Evolutionary conservation across 2,797 vertebrate genomes (phyloP), one percentile per base, ranked within the genome.

Genomic region (Peromyscus nudipes): DNA sequence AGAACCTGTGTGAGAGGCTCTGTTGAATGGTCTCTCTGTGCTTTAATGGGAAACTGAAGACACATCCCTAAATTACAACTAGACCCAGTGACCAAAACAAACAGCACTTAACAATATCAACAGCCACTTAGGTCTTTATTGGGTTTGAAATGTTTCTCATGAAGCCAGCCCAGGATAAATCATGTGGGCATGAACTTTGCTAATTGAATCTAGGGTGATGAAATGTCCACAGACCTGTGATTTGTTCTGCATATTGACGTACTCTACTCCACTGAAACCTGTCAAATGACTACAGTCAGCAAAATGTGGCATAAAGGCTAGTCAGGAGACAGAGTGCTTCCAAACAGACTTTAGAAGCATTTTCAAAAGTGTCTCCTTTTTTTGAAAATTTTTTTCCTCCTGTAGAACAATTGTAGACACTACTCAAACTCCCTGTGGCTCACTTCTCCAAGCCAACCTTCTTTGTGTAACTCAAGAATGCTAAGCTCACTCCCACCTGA

Each of bases 211-310:
- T n/a, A 84, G 46, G n/a, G 64, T 64, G 91, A 92, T 84, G 86
- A 95, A 92, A 96, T 86, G 75, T 80, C 95, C 90, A 27, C 69
- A 91, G 96, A 94, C 89, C 80, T 77, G 89, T 93, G 95, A 96
- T 90, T 96, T 91, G 81, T 84, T 57, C 94, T 94, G 92, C 83
- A 60, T 87, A 96, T 97, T 96, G 90, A 92, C 92, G 94, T 69
- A 75, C 82, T 97, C 27, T 0, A 12, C 71, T n/a, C 92, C 0
- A 0, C 62, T 6, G 69, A 94, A 89, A 87, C 95, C 92, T 87
- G 64, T 92, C 77, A 91, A 87, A 84, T 80, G 83, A 81, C 73
- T 95, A 85, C 25, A 86, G 92, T 96, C 75, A 95, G 92, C 95
- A 94, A 86, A 91, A 55, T 49, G 89, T 27, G 60, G 40, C 64